These are phyloP conservation scores for Lasioglossum albipes DNA, from an alignment of 1,140 invertebrate genomes.

Conservation along the genomic window DNA sequence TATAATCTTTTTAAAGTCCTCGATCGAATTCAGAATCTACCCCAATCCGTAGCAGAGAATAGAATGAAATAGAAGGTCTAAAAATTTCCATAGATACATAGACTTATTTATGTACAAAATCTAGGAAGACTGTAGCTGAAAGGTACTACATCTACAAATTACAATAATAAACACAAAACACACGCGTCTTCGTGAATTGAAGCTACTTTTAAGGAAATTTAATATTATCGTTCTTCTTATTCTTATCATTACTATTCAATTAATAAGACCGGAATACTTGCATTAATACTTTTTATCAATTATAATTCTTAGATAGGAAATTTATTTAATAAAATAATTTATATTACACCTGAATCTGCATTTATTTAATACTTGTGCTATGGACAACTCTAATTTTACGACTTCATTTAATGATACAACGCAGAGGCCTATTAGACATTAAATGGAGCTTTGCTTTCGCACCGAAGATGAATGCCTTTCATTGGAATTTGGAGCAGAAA, in stretches of 20 bases:
- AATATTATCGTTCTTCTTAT: conserved; percentile 61
- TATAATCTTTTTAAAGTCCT: conserved; percentile 26
- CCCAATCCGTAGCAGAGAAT: conserved; percentile 61
- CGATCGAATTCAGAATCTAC: conserved; percentile 62
- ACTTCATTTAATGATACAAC: not conserved
- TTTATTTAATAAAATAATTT: conserved; percentile 46
- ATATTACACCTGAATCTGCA: conserved; percentile 20
- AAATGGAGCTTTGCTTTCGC: not conserved
- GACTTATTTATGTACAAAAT: conserved; percentile 61
- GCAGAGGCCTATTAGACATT: not conserved
- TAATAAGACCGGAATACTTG: conserved; percentile 45
- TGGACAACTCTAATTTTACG: not conserved
- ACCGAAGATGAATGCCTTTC: conserved; percentile 22
- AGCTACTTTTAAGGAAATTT: conserved; percentile 54
- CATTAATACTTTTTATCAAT: conserved; percentile 43
- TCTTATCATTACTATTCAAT: conserved; percentile 45
- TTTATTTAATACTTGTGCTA: conserved; percentile 16
- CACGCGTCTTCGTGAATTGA: conserved; percentile 22
- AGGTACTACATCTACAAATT: conserved; percentile 53
- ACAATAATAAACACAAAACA: conserved; percentile 41
- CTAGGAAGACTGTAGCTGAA: conserved; percentile 68
- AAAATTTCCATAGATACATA: conserved; percentile 56
- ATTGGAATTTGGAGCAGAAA: conserved; percentile 7
- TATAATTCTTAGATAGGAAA: conserved; percentile 22
- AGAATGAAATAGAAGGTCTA: conserved; percentile 50